phyloP scores from a whole-genome alignment of 2,888 invertebrate species.

The Plebejus argus region DNA sequence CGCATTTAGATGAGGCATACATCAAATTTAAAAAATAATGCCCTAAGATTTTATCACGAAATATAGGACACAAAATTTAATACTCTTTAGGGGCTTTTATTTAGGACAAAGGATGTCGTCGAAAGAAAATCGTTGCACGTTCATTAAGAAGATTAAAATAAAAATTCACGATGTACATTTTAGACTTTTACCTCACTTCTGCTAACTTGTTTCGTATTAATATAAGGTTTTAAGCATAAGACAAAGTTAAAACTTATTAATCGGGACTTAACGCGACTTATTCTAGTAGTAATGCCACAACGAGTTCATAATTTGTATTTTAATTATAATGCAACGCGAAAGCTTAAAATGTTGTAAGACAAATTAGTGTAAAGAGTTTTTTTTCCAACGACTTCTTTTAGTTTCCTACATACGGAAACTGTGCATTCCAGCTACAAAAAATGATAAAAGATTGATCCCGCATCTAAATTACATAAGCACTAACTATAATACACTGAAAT shows the following conservation, averaged over 20 bases:
- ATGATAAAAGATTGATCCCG: background rate
- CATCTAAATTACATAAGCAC: too few relatives aligned
- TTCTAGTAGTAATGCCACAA: too few relatives aligned
- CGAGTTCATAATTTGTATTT: too few relatives aligned
- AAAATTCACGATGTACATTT: constrained; percentile 2
- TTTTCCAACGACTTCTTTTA: background rate
- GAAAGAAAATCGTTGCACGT: constrained; percentile 18
- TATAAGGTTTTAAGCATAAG: background rate
- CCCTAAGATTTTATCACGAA: background rate
- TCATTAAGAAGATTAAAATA: constrained; percentile 12
- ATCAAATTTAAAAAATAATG: background rate
- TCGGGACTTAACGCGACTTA: too few relatives aligned
- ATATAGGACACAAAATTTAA: constrained; percentile 4
- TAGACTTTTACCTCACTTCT: background rate
- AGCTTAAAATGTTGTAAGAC: too few relatives aligned
- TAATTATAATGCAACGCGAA: too few relatives aligned
- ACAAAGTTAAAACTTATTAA: too few relatives aligned
- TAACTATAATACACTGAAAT: too few relatives aligned
- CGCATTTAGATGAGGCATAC: background rate
- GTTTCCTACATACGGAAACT: background rate
- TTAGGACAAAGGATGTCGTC: constrained; percentile 19
- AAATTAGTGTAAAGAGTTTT: background rate
- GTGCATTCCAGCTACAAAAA: background rate
- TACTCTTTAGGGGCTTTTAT: background rate
- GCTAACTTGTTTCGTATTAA: background rate